phyloP scores from a whole-genome alignment of 2,888 invertebrate species.

The Caenorhabditis uteleia region DNA sequence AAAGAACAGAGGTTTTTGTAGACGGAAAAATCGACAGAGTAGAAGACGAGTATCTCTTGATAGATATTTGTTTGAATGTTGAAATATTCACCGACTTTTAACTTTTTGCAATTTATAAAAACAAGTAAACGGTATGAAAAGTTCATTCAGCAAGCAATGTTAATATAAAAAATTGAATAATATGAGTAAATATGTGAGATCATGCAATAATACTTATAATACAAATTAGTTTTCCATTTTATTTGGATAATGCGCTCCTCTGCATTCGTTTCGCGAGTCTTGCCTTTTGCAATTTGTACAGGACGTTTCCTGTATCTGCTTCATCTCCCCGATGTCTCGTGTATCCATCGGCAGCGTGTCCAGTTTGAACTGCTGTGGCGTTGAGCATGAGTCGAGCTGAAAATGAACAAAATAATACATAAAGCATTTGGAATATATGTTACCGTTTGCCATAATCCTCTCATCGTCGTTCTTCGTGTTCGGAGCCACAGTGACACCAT shows the following conservation, averaged over 20 bases:
- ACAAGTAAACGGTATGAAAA: slow-evolving; percentile 2
- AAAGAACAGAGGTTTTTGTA: too few species aligned
- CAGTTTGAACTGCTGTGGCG: slow-evolving; percentile 40
- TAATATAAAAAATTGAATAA: slow-evolving; percentile 2
- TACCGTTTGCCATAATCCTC: slow-evolving; percentile 47
- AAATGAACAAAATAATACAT: slow-evolving; percentile 31
- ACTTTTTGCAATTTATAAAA: background rate
- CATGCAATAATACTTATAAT: slow-evolving; percentile 10
- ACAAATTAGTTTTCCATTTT: background rate
- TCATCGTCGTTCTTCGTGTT: slow-evolving; percentile 50
- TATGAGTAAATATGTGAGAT: slow-evolving; percentile 6
- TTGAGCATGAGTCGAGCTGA: slow-evolving; percentile 65
- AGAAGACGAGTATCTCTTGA: too few species aligned
- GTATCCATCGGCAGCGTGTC: slow-evolving; percentile 66
- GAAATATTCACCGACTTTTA: too few species aligned
- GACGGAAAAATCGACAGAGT: too few species aligned
- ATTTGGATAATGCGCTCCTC: slow-evolving; percentile 29
- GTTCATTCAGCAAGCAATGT: slow-evolving; percentile 15
- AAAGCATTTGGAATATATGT: background rate
- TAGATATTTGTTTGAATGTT: too few species aligned
- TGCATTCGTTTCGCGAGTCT: slow-evolving; percentile 49
- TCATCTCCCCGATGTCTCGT: slow-evolving; percentile 47
- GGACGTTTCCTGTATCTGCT: slow-evolving; percentile 52
- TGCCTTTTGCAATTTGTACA: slow-evolving; percentile 62
- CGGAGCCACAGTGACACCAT: slow-evolving; percentile 14